Base-by-base conservation (phyloP, 2,113 vertebrate genomes). In the Hippoglossus stenolepis region DNA sequence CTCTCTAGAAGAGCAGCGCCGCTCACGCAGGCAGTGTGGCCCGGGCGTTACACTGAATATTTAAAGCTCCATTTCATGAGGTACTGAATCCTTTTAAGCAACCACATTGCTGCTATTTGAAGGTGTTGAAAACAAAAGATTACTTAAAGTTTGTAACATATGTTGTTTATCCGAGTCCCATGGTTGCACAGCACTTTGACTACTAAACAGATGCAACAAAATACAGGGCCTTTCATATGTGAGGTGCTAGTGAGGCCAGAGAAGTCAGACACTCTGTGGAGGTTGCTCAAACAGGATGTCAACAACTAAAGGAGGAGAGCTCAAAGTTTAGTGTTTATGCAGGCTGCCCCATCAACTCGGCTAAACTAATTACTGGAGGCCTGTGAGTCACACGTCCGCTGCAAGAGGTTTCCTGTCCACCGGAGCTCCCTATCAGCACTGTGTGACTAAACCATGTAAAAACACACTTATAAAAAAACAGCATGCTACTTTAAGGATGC, bases 171-270 rank as follows among this genome's bases (percentile, higher is more conserved):
- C 28, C 63, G 45, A 40, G 70, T 38, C 73, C 85, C 45, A 63
- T 63, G 61, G 59, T 47, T 83, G 54, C 26, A 1, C 18, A 75
- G 73, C 74, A 70, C 38, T 82, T 28, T 4, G 66, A 83, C 84
- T 84, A 84, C 71, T 67, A 86, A 88, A 76, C 62, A 69, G 74
- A 60, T 0, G 10, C 83, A 82, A 86, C 86, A 80, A 80, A 89
- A 86, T 74, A 90, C 62, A 4, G 65, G n/a, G 70, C 59, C 61
- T 57, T 73, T 83, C 67, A 68, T 75, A 56, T 81, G 31, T 24
- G 18, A 66, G 77, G 77, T n/a, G 74, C 70, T 72, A 77, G 40
- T 77, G 74, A 77, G 82, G 73, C 81, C 70, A 73, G 82, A 65
- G 61, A 66, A 73, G 47, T 79, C 58, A 58, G 75, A 70, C 69